Percentiles rank a stretch among this genome's conserved stretches.
These are phyloP conservation scores for Parthenolecanium corni DNA, from an alignment of 2,888 invertebrate species.

Conservation along the genomic window DNA sequence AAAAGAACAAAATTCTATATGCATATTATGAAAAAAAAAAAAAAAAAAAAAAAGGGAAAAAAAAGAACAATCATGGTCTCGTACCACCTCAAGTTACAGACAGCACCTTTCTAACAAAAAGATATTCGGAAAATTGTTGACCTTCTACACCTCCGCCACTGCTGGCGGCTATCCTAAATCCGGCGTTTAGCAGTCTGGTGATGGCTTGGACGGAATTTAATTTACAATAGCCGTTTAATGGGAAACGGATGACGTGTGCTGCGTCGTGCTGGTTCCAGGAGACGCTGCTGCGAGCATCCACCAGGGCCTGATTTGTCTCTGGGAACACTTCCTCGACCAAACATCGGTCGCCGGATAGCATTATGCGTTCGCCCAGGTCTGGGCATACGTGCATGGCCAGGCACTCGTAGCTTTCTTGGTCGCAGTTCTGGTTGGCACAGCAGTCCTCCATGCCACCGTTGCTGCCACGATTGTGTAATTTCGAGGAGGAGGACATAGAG, in stretches of 20 bases:
- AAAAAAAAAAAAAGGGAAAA: not conserved
- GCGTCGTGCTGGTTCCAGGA: conserved; percentile 73
- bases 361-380: conserved; percentile 66
- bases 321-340: conserved; percentile 64
- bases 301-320: conserved; percentile 64
- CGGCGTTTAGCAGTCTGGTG: conserved; percentile 55
- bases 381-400: conserved; percentile 69
- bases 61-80: not conserved
- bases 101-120: conserved; percentile 52
- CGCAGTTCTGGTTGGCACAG: conserved; percentile 10
- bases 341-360: conserved; percentile 66
- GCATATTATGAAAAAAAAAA: not conserved
- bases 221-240: conserved; percentile 78
- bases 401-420: conserved; percentile 50
- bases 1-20: not conserved
- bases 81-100: conserved; percentile 17
- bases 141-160: conserved; percentile 80
- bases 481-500: conserved; percentile 30
- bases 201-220: conserved; percentile 80
- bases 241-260: conserved; percentile 71
- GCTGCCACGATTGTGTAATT: conserved; percentile 28
- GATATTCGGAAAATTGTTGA: conserved; percentile 79
- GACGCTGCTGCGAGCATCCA: conserved; percentile 65
- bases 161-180: conserved; percentile 67
- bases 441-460: conserved; percentile 27